Conservation (phyloP, 1,140 invertebrate species). For the Phortica variegata region DNA sequence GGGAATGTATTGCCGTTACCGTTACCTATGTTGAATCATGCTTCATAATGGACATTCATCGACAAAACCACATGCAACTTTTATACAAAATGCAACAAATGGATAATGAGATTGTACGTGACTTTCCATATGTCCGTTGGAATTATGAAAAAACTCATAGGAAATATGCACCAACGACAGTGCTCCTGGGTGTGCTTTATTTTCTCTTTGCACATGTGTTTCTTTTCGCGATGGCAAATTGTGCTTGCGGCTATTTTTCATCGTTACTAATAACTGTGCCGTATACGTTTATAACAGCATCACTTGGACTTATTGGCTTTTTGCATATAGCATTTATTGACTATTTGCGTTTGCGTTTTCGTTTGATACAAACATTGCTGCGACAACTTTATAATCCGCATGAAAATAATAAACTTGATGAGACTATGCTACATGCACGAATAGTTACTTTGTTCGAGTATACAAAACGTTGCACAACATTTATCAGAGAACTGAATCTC, state of each 20-base stretch:
- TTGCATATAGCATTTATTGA: slow-evolving; percentile 40
- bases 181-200: slow-evolving; percentile 11
- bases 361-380: slow-evolving; percentile 29
- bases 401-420: not conserved
- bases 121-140: slow-evolving; percentile 34
- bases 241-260: slow-evolving; percentile 29
- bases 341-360: slow-evolving; percentile 35
- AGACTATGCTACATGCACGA: slow-evolving; percentile 1
- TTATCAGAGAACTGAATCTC: slow-evolving; percentile 27
- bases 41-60: slow-evolving; percentile 20
- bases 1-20: slow-evolving; percentile 29
- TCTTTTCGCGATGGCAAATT: slow-evolving; percentile 28
- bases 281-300: slow-evolving; percentile 29
- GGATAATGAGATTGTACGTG: slow-evolving; percentile 17
- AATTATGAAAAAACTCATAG: slow-evolving; percentile 27
- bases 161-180: slow-evolving; percentile 33
- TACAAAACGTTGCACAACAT: slow-evolving; percentile 20
- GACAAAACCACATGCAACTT: slow-evolving; percentile 17
- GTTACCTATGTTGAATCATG: slow-evolving; percentile 29
- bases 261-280: slow-evolving; percentile 29
- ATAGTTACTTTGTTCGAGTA: slow-evolving; percentile 24
- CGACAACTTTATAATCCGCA: slow-evolving; percentile 11
- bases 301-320: slow-evolving; percentile 27
- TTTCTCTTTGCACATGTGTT: slow-evolving; percentile 21
- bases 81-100: slow-evolving; percentile 23